A percentile compares a stretch with the other conserved stretches of the same genome.
These are phyloP conservation scores for Timema podura DNA, from an alignment of 2,888 invertebrate genomes.

Conservation along the genomic window DNA sequence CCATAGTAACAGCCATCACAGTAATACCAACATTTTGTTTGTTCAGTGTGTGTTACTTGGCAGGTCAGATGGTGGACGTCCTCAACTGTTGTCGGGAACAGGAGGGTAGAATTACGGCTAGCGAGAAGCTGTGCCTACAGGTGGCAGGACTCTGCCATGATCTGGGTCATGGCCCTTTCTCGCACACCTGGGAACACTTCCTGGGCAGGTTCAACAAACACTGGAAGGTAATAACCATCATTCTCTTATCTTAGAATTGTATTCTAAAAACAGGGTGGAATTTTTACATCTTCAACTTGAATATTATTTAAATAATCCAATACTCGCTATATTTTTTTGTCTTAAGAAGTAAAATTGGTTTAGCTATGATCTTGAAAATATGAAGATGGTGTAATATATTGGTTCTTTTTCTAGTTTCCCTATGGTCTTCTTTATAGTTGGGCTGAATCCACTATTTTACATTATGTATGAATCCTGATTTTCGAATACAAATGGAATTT, in stretches of 20 bases:
- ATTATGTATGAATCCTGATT: too few species aligned
- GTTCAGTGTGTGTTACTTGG: conserved; percentile 51
- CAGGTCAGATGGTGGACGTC: conserved; percentile 45
- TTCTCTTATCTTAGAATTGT: too few species aligned
- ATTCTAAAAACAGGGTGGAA: too few species aligned
- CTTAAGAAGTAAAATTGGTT: too few species aligned
- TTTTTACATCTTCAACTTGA: background rate
- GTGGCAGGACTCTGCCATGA: conserved; percentile 66
- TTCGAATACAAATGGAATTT: too few species aligned
- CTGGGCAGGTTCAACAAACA: conserved; percentile 28
- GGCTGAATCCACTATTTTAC: too few species aligned
- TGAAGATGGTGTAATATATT: too few species aligned
- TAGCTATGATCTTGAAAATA: too few species aligned
- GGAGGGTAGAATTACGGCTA: conserved; percentile 40
- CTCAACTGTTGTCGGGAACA: conserved; percentile 40
- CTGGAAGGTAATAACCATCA: conserved; percentile 33
- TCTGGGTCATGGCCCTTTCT: conserved; percentile 64
- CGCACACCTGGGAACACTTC: conserved; percentile 58
- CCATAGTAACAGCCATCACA: background rate
- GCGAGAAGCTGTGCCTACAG: conserved; percentile 52
- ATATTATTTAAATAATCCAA: conserved; percentile 36
- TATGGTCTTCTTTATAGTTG: too few species aligned
- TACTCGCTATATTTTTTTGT: conserved; percentile 28
- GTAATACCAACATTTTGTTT: conserved; percentile 7
- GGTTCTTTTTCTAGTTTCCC: too few species aligned